These are phyloP conservation scores for Psix sp. DNA, from an alignment of 1,140 invertebrate species.

Conservation along the genomic window DNA sequence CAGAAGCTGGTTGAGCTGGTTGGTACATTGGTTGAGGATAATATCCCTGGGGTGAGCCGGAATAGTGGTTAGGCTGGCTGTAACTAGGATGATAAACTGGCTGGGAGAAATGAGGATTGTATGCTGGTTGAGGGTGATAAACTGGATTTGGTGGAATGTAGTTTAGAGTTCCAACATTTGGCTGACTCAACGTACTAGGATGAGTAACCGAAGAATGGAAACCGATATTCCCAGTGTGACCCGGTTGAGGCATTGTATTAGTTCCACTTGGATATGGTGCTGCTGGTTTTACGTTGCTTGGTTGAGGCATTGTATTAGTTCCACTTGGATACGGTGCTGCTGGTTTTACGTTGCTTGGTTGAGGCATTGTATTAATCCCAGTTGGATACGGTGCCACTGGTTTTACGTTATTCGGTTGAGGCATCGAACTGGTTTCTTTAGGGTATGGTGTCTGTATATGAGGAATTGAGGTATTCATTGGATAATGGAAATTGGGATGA, in stretches of 20 bases:
- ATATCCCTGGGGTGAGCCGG: slow-evolving; percentile 34
- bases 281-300: slow-evolving; percentile 6
- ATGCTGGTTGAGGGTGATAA: slow-evolving; percentile 32
- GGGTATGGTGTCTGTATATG: slow-evolving; percentile 10
- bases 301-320: slow-evolving; percentile 21
- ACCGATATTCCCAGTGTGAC: slow-evolving; percentile 41
- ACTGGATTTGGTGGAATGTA: slow-evolving; percentile 28
- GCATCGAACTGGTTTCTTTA: background rate
- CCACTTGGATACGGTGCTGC: slow-evolving; percentile 16
- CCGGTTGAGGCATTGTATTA: slow-evolving; percentile 35
- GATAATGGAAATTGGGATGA: background rate
- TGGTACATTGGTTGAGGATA: slow-evolving; percentile 60
- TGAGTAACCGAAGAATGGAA: slow-evolving; percentile 28
- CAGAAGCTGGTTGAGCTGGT: slow-evolving; percentile 65
- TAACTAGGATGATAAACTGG: slow-evolving; percentile 34
- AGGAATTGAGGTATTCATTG: too few species aligned
- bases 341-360: background rate
- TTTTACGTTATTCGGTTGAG: background rate
- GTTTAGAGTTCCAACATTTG: slow-evolving; percentile 14
- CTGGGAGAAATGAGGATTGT: slow-evolving; percentile 28
- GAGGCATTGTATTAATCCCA: background rate
- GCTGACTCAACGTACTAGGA: slow-evolving; percentile 18
- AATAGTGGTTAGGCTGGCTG: too few species aligned
- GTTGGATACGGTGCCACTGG: background rate
- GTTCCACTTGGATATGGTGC: slow-evolving; percentile 26